A percentile compares a stretch with the other conserved stretches of the same genome.
These are phyloP conservation scores for Liparis tanakae DNA, from an alignment of 2,797 vertebrate species.

Conservation along the genomic window DNA sequence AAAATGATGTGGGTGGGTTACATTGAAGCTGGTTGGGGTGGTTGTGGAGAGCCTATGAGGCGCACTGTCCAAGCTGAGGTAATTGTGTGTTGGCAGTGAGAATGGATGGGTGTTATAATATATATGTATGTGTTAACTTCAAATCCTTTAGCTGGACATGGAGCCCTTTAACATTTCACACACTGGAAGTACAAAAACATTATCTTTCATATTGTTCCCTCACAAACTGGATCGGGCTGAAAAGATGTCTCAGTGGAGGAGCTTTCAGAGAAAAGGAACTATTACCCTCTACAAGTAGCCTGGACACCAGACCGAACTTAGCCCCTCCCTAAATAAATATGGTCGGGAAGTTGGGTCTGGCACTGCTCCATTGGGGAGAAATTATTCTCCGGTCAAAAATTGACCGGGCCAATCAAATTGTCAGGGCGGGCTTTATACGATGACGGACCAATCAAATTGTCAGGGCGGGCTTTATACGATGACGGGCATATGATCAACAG, in stretches of 20 bases:
- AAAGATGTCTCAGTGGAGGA: slow-evolving; percentile 50
- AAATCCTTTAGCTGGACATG: neutral
- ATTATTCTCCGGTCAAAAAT: too few relatives aligned
- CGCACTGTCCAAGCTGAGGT: neutral
- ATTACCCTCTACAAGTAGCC: slow-evolving; percentile 62
- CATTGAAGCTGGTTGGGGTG: neutral
- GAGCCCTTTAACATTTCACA: slow-evolving; percentile 37
- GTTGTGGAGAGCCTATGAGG: neutral
- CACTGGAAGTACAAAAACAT: slow-evolving; percentile 42
- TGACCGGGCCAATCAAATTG: too few relatives aligned
- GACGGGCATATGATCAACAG: too few relatives aligned
- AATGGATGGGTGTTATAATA: neutral
- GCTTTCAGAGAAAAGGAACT: slow-evolving; percentile 57
- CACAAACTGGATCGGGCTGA: slow-evolving; percentile 64
- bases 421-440: too few relatives aligned
- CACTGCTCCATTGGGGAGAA: too few relatives aligned
- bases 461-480: too few relatives aligned
- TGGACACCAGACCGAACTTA: too few relatives aligned
- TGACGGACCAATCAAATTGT: too few relatives aligned
- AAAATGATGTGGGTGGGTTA: neutral
- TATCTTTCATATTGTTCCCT: slow-evolving; percentile 50
- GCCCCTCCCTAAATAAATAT: too few relatives aligned
- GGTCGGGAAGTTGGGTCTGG: too few relatives aligned
- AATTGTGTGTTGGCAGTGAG: neutral
- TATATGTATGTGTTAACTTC: neutral